Conservation (phyloP, 2,888 invertebrate species). For the Standfussiana lucernea region DNA sequence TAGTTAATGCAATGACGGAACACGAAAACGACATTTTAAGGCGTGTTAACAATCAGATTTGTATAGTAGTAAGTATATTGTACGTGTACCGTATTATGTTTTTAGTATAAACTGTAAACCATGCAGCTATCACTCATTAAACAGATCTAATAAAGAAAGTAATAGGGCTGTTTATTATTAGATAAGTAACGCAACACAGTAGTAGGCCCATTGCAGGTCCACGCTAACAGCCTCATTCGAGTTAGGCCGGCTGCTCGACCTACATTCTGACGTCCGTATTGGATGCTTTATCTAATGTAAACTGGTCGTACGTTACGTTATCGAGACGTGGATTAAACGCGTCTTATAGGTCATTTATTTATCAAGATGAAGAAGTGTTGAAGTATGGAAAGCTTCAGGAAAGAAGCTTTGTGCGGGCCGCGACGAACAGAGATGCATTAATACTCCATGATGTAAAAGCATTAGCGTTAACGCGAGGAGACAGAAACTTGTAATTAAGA, state of each 20-base stretch:
- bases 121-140: slow-evolving; percentile 20
- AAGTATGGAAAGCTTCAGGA: slow-evolving; percentile 3
- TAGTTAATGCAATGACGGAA: not conserved
- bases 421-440: not conserved
- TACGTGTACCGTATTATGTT: not conserved
- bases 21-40: not conserved
- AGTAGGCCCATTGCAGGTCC: slow-evolving; percentile 46
- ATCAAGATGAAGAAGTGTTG: slow-evolving; percentile 20
- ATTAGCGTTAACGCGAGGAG: not conserved
- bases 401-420: not conserved
- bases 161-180: slow-evolving; percentile 50
- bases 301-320: slow-evolving; percentile 61
- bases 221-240: slow-evolving; percentile 43
- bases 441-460: not conserved
- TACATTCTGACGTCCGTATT: slow-evolving; percentile 67
- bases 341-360: slow-evolving; percentile 49
- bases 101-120: not conserved
- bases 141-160: slow-evolving; percentile 46
- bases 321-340: slow-evolving; percentile 50
- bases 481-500: not conserved
- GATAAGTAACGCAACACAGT: slow-evolving; percentile 48
- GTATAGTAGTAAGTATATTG: not conserved
- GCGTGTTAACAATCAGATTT: not conserved
- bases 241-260: slow-evolving; percentile 64
- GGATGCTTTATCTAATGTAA: slow-evolving; percentile 64